Evolutionary conservation across 2,888 invertebrate genomes (phyloP), one percentile per base, ranked within the genome.

Genomic region (Oeneis ivallda): DNA sequence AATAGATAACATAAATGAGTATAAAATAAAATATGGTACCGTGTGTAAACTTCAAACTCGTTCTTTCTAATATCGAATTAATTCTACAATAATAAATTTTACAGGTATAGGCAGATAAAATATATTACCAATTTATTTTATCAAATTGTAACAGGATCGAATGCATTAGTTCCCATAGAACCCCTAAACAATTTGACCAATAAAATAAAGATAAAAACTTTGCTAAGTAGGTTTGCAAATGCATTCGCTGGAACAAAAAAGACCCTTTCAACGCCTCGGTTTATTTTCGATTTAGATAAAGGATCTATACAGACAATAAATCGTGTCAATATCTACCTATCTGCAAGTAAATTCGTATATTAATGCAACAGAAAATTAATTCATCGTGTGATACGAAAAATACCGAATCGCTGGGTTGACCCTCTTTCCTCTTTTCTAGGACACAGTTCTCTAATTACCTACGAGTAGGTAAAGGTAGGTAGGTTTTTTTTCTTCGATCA

Each of bases 221-320:
- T 43, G 32, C 17, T 56, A 56, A 26, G 32, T 32, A 58, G 26
- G 39, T 62, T 65, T 64, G 66, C 56, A 67, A 69, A 69, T 52
- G 65, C 52, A 45, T 50, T 65, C 54, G 49, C 62, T 52, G 67
- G 52, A 59, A 60, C 47, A 65, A 65, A 63, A 62, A 43, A 34
- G 57, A 58, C 65, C 63, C 52, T 64, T 50, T 67, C 62, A 66
- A 79, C 78, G 76, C 71, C 69, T 66, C 62, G 56, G 72, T 68
- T 77, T 76, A 80, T 76, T 79, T 68, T 82, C 85, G 80, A 88
- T 87, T 86, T 83, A 86, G 86, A 87, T 87, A 84, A 82, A 80
- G 77, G 64, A 70, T 69, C 66, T 63, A 71, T 77, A 73, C 75
- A 69, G 64, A 68, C 71, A 77, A 80, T 82, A 81, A 82, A 81